A percentile compares a stretch with the other conserved stretches of the same genome.
These are phyloP conservation scores for Lophochroa leadbeateri DNA, from an alignment of 2,113 vertebrate species.

Conservation along the genomic window DNA sequence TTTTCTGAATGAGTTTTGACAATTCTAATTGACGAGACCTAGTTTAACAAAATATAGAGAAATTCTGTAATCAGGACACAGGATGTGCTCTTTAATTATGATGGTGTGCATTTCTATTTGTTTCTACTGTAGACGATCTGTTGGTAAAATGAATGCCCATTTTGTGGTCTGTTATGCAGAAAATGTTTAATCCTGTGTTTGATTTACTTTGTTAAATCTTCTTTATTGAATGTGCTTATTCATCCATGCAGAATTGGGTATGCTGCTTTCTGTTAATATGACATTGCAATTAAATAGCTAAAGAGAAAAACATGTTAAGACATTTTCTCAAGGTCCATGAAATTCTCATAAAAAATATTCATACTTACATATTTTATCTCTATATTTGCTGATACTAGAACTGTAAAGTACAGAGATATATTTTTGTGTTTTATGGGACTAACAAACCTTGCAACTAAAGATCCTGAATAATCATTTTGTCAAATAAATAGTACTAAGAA, in stretches of 20 bases:
- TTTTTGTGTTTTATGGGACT: background rate
- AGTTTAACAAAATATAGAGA: constrained; percentile 65
- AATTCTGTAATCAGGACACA: constrained; percentile 61
- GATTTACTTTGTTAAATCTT: constrained; percentile 82
- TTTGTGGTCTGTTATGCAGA: constrained; percentile 84
- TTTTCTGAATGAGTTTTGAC: constrained; percentile 30
- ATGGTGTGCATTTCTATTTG: constrained; percentile 72
- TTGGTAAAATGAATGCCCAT: constrained; percentile 79
- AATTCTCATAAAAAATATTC: constrained; percentile 73
- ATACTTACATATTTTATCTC: constrained; percentile 43
- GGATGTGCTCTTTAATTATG: constrained; percentile 74
- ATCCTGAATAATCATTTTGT: constrained; percentile 54
- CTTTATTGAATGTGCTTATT: constrained; percentile 80
- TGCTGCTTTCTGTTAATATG: constrained; percentile 80
- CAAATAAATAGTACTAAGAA: constrained; percentile 59
- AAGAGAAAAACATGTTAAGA: constrained; percentile 69
- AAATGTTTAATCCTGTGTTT: constrained; percentile 82
- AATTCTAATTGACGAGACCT: constrained; percentile 62
- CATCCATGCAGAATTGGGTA: constrained; percentile 76
- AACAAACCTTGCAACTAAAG: constrained; percentile 6
- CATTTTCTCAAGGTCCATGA: constrained; percentile 72
- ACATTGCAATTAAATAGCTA: constrained; percentile 79
- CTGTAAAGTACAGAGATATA: constrained; percentile 3
- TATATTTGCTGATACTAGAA: constrained; percentile 12
- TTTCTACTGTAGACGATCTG: constrained; percentile 71